Evolutionary conservation across 1,140 invertebrate species (phyloP).

Genomic region (Eriocheir sinensis): DNA sequence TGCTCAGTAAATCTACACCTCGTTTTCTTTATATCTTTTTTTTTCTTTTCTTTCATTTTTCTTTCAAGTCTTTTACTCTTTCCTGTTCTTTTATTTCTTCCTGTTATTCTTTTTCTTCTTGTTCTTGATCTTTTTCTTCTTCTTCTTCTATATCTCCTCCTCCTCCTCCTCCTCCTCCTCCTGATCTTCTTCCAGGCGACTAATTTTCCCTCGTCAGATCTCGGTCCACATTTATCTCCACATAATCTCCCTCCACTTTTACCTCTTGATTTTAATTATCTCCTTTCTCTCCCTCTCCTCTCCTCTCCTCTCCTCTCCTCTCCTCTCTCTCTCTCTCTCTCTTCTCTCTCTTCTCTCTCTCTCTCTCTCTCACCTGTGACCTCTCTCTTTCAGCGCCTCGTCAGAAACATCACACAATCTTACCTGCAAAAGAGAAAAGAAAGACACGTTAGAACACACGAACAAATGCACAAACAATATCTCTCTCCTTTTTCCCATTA

Average conservation of each 20-base stretch:
- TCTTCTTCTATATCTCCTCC: background rate
- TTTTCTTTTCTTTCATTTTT: background rate
- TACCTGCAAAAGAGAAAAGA: too few species aligned
- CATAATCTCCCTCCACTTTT: too few species aligned
- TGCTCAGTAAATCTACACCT: too few species aligned
- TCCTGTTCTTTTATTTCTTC: background rate
- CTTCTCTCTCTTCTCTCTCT: too few species aligned
- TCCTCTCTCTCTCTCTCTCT: background rate
- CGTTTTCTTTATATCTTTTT: background rate
- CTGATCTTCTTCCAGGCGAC: background rate
- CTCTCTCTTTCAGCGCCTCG: too few species aligned
- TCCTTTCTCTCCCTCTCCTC: background rate
- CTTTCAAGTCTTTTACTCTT: background rate
- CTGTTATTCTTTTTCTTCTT: background rate
- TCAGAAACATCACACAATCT: too few species aligned
- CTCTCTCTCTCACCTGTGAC: too few species aligned
- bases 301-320: background rate
- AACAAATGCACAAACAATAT: too few species aligned
- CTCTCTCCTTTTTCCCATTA: too few species aligned
- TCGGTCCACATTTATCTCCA: too few species aligned
- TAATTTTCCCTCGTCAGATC: background rate
- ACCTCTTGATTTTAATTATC: background rate
- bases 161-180: conserved; percentile 20
- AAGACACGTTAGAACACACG: too few species aligned
- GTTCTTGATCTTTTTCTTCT: background rate